phyloP scores from a whole-genome alignment of 1,140 invertebrate genomes.

The Dreissena polymorpha region DNA sequence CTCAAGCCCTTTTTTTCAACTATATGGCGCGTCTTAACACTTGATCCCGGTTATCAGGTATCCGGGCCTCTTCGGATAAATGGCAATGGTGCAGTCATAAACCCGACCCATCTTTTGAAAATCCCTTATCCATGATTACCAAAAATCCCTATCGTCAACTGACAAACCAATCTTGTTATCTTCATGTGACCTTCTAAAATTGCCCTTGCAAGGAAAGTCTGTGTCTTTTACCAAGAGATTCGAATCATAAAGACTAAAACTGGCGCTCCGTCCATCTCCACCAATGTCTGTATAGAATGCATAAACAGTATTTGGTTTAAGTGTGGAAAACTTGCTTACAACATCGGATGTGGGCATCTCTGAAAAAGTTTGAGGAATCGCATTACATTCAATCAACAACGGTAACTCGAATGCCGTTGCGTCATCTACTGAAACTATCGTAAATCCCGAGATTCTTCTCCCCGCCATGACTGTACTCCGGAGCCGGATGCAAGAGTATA shows the following conservation, averaged over 20 bases:
- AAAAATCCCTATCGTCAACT: conserved; percentile 45
- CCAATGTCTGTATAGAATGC: conserved; percentile 42
- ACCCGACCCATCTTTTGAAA: conserved; percentile 19
- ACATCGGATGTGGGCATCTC: conserved; percentile 51
- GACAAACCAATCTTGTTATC: conserved; percentile 47
- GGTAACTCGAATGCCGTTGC: neutral
- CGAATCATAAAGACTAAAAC: conserved; percentile 36
- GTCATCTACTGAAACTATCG: neutral
- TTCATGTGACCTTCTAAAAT: conserved; percentile 25
- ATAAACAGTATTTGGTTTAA: conserved; percentile 27
- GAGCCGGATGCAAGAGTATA: conserved; percentile 13
- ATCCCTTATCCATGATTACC: conserved; percentile 47
- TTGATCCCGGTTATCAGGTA: conserved; percentile 31
- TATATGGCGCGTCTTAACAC: conserved; percentile 16
- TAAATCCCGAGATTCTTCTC: neutral
- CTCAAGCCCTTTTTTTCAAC: conserved; percentile 10
- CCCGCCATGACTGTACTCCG: conserved; percentile 2
- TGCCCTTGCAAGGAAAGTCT: neutral
- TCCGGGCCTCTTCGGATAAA: neutral
- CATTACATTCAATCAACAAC: conserved; percentile 32
- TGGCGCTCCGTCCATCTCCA: conserved; percentile 17
- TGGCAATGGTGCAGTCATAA: conserved; percentile 45
- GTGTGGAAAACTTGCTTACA: conserved; percentile 29
- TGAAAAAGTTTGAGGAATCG: conserved; percentile 19
- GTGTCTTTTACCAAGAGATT: neutral